Percentiles rank a stretch among this genome's conserved stretches.
These are phyloP conservation scores for Beris chalybata DNA, from an alignment of 2,888 invertebrate species.

Conservation along the genomic window DNA sequence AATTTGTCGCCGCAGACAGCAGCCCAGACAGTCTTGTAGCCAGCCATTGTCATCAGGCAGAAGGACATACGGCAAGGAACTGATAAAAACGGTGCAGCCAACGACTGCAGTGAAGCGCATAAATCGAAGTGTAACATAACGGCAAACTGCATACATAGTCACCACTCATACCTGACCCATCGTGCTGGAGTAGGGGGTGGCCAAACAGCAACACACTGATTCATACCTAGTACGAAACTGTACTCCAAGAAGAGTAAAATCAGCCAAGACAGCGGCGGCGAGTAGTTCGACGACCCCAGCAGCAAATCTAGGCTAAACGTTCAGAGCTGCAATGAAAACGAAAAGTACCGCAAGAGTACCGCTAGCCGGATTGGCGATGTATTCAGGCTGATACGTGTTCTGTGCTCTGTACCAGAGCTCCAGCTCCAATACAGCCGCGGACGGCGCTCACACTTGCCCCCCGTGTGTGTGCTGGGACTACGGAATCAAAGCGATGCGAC, in stretches of 20 bases:
- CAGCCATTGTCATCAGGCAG: conserved; percentile 2
- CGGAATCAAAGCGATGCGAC: too few species aligned
- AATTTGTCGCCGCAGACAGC: conserved; percentile 9
- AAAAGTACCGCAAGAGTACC: conserved; percentile 59
- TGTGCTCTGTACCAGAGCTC: neutral
- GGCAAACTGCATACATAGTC: conserved; percentile 19
- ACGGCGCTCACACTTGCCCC: conserved; percentile 2
- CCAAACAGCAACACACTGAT: neutral
- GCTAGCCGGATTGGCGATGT: conserved; percentile 45
- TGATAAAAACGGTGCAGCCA: neutral
- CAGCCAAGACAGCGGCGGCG: conserved; percentile 27
- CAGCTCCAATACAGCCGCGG: neutral
- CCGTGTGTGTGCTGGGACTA: neutral
- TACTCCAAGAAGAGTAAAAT: conserved; percentile 35
- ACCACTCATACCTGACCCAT: neutral
- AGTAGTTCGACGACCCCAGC: conserved; percentile 55
- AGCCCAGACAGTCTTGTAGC: conserved; percentile 11
- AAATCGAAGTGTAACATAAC: conserved; percentile 19
- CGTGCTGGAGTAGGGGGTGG: too few species aligned
- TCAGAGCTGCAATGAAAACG: conserved; percentile 58
- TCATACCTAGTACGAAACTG: conserved; percentile 9
- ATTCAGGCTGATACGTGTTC: too few species aligned
- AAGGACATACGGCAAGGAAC: conserved; percentile 3
- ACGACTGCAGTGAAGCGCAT: conserved; percentile 13
- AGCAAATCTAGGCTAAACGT: conserved; percentile 58